Conservation (phyloP, 2,797 vertebrate genomes). For the Sebastolobus altivelis region DNA sequence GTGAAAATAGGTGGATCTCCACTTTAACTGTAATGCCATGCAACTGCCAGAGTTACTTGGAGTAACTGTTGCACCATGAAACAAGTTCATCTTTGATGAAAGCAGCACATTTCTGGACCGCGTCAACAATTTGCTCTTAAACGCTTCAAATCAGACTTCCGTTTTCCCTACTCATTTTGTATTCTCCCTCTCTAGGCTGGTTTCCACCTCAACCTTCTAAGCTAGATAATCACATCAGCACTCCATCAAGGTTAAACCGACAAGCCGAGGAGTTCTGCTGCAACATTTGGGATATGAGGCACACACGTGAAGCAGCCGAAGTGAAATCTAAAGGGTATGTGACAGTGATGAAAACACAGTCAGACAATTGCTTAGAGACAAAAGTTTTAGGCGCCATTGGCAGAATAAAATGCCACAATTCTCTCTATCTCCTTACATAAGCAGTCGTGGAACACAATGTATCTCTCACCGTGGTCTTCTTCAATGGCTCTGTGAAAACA, state of each 20-base stretch:
- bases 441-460: constrained; percentile 6
- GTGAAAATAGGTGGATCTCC: background rate
- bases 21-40: background rate
- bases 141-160: constrained; percentile 12
- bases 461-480: constrained; percentile 13
- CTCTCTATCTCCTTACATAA: constrained; percentile 25
- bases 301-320: constrained; percentile 25
- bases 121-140: constrained; percentile 14
- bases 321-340: constrained; percentile 31
- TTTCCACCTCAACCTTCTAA: constrained; percentile 9
- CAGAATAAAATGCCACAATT: constrained; percentile 50
- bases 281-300: constrained; percentile 49
- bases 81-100: constrained; percentile 14
- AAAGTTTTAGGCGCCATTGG: constrained; percentile 42
- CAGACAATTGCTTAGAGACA: constrained; percentile 57
- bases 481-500: constrained; percentile 25
- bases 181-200: background rate
- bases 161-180: background rate
- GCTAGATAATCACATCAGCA: constrained; percentile 26
- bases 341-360: constrained; percentile 64
- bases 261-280: constrained; percentile 15
- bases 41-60: background rate
- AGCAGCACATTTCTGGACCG: constrained; percentile 9
- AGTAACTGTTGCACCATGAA: constrained; percentile 15
- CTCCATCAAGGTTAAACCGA: constrained; percentile 30